Percentiles rank a stretch among this genome's conserved stretches.
Evolutionary conservation across 2,797 vertebrate genomes (phyloP).

Genomic region (Artibeus lituratus): DNA sequence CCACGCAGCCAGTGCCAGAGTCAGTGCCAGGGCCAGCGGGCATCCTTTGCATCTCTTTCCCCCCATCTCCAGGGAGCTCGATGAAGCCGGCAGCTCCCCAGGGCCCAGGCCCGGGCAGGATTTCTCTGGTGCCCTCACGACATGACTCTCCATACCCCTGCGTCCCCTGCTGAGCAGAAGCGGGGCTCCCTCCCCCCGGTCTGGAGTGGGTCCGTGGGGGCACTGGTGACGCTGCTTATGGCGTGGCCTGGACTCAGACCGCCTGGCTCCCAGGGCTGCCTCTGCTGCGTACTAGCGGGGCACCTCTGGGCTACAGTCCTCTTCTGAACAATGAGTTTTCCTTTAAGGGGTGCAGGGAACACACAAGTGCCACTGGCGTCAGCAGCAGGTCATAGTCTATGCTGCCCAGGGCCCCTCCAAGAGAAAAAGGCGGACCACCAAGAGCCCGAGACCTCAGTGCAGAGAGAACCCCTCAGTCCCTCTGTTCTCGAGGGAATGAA

Average conservation of each 20-base stretch:
- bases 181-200: neutral
- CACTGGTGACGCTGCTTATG: neutral
- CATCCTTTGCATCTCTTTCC: neutral
- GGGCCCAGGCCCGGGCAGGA: neutral
- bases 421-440: neutral
- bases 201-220: neutral
- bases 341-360: neutral
- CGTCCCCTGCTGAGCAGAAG: neutral
- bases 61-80: neutral
- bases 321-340: neutral
- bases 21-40: neutral
- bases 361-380: fast-evolving
- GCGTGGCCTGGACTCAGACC: neutral
- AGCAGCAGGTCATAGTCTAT: neutral
- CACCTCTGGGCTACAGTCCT: neutral
- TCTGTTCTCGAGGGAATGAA: neutral
- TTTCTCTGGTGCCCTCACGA: neutral
- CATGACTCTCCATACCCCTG: neutral
- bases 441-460: neutral
- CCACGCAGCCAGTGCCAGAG: neutral
- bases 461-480: neutral
- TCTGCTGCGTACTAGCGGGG: neutral
- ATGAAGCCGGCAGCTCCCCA: neutral
- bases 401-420: neutral
- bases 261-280: neutral